These are phyloP conservation scores for Hartigia nigra DNA, from an alignment of 2,888 invertebrate species.

Conservation along the genomic window DNA sequence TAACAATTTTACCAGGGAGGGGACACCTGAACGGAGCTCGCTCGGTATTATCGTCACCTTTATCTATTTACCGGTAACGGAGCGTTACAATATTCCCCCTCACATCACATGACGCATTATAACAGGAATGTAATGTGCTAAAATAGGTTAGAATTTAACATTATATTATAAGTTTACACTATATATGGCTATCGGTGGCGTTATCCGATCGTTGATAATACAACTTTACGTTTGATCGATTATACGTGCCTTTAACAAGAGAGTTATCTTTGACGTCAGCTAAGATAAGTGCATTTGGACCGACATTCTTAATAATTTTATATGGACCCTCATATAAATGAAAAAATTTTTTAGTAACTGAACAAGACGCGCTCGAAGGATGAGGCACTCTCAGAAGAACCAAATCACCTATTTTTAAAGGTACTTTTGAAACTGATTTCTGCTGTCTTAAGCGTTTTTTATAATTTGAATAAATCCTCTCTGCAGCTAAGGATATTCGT, in stretches of 20 bases:
- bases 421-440: neutral
- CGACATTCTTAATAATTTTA: neutral
- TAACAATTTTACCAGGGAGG: too few species aligned
- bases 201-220: too few species aligned
- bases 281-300: slow-evolving; percentile 10
- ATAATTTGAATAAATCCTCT: neutral
- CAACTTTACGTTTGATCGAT: slow-evolving; percentile 6
- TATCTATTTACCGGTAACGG: too few species aligned
- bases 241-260: slow-evolving; percentile 10
- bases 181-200: too few species aligned
- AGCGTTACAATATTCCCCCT: too few species aligned
- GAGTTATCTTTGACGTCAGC: neutral
- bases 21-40: too few species aligned
- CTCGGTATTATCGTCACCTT: too few species aligned
- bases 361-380: slow-evolving; percentile 6
- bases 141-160: too few species aligned
- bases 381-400: slow-evolving; percentile 12
- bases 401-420: neutral
- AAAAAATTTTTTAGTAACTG: slow-evolving; percentile 17
- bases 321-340: slow-evolving; percentile 17
- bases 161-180: too few species aligned
- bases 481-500: slow-evolving; percentile 7
- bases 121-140: too few species aligned
- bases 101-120: too few species aligned
- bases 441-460: neutral